Conservation (phyloP, 30 jellyfish, hydroid and myxozoan species). For the Aurelia sp. region DNA sequence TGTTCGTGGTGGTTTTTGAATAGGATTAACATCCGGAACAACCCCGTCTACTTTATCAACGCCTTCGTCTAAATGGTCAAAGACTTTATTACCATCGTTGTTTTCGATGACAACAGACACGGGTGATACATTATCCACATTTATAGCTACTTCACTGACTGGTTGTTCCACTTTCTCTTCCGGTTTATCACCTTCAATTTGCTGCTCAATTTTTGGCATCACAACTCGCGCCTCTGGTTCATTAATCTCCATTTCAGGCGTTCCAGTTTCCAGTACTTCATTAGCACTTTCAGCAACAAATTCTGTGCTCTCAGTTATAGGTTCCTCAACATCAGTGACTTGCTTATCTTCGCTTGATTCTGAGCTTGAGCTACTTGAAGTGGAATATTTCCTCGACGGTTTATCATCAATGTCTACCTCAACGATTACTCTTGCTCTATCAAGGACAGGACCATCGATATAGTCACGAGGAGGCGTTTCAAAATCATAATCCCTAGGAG, state of each 20-base stretch:
- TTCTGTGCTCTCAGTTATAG: background rate
- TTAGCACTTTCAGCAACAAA: background rate
- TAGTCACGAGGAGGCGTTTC: slow-evolving; percentile 2
- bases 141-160: background rate
- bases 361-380: slow-evolving; percentile 55
- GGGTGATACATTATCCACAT: slow-evolving; percentile 32
- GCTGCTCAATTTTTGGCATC: background rate
- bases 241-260: background rate
- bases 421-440: too few relatives aligned
- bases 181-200: background rate
- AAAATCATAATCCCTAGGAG: slow-evolving; percentile 45
- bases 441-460: background rate
- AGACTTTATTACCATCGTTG: background rate
- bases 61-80: background rate
- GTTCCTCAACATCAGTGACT: background rate
- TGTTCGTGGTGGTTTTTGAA: slow-evolving; percentile 63
- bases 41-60: slow-evolving; percentile 13
- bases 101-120: slow-evolving; percentile 15
- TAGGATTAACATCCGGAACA: slow-evolving; percentile 36
- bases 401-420: background rate
- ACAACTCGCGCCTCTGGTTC: background rate
- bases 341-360: background rate
- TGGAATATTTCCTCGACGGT: slow-evolving; percentile 15
- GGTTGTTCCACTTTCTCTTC: background rate
- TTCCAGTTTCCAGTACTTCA: background rate